phyloP scores from a whole-genome alignment of 2,797 vertebrate genomes.

The Enteromius fasciolatus region DNA sequence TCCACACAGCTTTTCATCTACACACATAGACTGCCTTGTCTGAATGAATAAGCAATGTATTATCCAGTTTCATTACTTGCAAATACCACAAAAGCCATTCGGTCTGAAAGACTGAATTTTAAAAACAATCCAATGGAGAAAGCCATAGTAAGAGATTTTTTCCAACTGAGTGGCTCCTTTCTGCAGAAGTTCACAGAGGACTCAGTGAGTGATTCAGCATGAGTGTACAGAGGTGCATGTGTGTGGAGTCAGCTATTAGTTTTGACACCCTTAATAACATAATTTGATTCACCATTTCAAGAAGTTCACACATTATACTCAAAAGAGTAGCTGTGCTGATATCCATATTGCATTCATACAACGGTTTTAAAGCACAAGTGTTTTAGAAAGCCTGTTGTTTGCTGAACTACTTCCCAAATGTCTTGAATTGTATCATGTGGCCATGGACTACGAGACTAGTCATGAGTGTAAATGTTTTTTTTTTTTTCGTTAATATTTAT shows the following conservation, averaged over 20 bases:
- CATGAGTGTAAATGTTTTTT: no score
- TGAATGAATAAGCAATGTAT: background rate
- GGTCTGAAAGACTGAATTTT: background rate
- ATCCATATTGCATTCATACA: background rate
- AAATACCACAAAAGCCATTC: background rate
- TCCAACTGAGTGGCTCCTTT: background rate
- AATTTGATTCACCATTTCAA: background rate
- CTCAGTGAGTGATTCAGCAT: constrained; percentile 32
- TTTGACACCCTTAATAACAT: background rate
- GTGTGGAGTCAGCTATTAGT: constrained; percentile 16
- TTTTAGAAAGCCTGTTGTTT: background rate
- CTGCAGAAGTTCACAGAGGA: background rate
- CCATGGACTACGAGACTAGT: no score
- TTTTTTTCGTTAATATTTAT: no score
- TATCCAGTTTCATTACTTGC: background rate
- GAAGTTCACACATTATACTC: background rate
- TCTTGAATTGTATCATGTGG: background rate
- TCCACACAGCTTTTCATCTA: background rate
- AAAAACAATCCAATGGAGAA: background rate
- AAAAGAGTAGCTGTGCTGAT: background rate
- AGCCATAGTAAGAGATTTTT: background rate
- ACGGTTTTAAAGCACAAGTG: background rate
- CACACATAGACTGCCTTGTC: background rate
- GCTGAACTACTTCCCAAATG: background rate
- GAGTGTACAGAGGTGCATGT: background rate